Evolutionary conservation across 2,113 vertebrate species (phyloP).

Genomic region (Willisornis vidua): DNA sequence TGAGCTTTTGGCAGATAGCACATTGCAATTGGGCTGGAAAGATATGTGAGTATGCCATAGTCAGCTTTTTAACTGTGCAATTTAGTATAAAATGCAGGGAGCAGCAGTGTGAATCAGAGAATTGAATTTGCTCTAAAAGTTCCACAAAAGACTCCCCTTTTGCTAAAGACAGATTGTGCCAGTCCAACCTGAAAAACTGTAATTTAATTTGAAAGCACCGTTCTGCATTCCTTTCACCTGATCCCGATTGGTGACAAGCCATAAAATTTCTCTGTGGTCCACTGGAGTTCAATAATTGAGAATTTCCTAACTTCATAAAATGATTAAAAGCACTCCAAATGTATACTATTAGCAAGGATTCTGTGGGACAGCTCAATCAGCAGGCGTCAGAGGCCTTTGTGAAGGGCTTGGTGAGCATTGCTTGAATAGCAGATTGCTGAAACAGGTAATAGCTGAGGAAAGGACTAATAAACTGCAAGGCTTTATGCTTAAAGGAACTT

Average conservation of each 20-base stretch:
- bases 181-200: slow-evolving; percentile 47
- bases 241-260: slow-evolving; percentile 6
- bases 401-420: not conserved
- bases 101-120: not conserved
- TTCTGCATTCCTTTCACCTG: slow-evolving; percentile 36
- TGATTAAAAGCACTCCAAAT: slow-evolving; percentile 33
- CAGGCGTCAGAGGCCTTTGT: not conserved
- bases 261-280: slow-evolving; percentile 45
- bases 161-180: slow-evolving; percentile 50
- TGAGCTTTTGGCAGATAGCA: not conserved
- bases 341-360: not conserved
- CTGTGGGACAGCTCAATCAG: slow-evolving; percentile 11
- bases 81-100: slow-evolving; percentile 8
- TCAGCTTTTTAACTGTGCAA: slow-evolving; percentile 8
- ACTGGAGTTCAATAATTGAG: slow-evolving; percentile 31
- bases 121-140: slow-evolving; percentile 6
- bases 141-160: slow-evolving; percentile 8
- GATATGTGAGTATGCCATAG: not conserved
- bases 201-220: slow-evolving; percentile 60
- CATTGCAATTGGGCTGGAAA: not conserved
- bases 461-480: not conserved
- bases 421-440: not conserved
- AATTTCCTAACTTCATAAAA: slow-evolving; percentile 46
- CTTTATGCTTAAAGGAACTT: not conserved
- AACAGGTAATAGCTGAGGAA: not conserved